A percentile compares a stretch with the other conserved stretches of the same genome.
phyloP scores from a whole-genome alignment of 2,888 invertebrate species.

The Galeopsomyia nigrocyanea region DNA sequence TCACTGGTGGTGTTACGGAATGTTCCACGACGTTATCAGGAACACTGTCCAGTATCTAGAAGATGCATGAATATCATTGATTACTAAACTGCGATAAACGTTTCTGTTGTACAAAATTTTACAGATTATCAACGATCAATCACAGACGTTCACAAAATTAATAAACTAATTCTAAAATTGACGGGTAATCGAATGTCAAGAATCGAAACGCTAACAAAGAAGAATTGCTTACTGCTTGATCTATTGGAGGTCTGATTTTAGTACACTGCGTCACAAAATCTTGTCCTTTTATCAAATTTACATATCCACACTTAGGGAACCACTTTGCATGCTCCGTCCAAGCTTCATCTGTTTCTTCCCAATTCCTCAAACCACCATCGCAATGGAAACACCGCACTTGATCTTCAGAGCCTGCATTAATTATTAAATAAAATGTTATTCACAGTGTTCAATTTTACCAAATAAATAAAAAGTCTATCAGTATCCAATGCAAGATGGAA shows the following conservation, averaged over 20 bases:
- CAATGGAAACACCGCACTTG: conserved; percentile 94
- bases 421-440: conserved; percentile 52
- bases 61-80: conserved; percentile 6
- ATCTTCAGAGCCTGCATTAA: conserved; percentile 73
- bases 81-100: too few relatives aligned
- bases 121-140: too few relatives aligned
- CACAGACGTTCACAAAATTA: not conserved
- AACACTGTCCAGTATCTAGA: conserved; percentile 29
- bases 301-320: conserved; percentile 91
- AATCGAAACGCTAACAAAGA: too few relatives aligned
- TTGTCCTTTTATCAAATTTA: conserved; percentile 84
- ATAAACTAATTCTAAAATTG: not conserved
- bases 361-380: conserved; percentile 90
- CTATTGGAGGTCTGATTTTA: conserved; percentile 59
- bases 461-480: not conserved
- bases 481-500: conserved; percentile 24
- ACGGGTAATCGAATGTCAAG: not conserved
- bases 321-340: conserved; percentile 96
- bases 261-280: conserved; percentile 77
- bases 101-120: too few relatives aligned
- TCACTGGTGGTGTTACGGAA: conserved; percentile 49
- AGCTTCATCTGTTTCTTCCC: conserved; percentile 91
- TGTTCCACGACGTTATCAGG: conserved; percentile 26
- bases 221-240: conserved; percentile 54
- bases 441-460: not conserved